Percentiles rank a stretch among this genome's conserved stretches.
These are phyloP conservation scores for Eremophila alpestris DNA, from an alignment of 2,797 vertebrate genomes.

Conservation along the genomic window DNA sequence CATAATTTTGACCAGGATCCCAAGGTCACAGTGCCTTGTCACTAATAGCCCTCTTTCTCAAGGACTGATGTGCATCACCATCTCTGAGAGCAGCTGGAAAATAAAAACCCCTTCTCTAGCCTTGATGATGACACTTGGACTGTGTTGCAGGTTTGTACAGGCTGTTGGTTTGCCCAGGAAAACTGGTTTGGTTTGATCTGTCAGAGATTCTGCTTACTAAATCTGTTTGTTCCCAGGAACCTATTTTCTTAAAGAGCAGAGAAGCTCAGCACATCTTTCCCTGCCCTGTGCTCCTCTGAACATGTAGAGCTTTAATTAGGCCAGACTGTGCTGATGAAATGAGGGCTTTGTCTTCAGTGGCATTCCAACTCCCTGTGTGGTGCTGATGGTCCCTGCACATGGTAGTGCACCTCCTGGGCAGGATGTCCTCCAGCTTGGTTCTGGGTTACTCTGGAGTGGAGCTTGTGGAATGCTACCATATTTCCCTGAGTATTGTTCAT, in stretches of 20 bases:
- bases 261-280: slow-evolving; percentile 3
- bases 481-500: neutral
- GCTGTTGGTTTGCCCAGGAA: slow-evolving; percentile 24
- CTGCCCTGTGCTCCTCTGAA: neutral
- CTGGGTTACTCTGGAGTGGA: neutral
- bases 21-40: neutral
- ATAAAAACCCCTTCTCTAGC: neutral
- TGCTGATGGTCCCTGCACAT: neutral
- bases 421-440: neutral
- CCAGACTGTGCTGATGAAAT: neutral
- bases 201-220: slow-evolving; percentile 32
- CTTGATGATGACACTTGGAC: neutral
- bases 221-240: slow-evolving; percentile 55
- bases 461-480: neutral
- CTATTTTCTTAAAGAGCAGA: slow-evolving; percentile 13
- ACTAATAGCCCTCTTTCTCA: neutral
- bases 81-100: neutral
- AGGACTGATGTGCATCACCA: neutral
- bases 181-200: slow-evolving; percentile 58
- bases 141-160: slow-evolving; percentile 18
- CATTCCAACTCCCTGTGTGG: neutral
- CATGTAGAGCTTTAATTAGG: neutral
- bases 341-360: neutral
- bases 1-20: neutral
- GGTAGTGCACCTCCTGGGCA: neutral